A percentile compares a stretch with the other conserved stretches of the same genome.
These are phyloP conservation scores for Lasioglossum villosulum DNA, from an alignment of 2,888 invertebrate genomes.

Conservation along the genomic window DNA sequence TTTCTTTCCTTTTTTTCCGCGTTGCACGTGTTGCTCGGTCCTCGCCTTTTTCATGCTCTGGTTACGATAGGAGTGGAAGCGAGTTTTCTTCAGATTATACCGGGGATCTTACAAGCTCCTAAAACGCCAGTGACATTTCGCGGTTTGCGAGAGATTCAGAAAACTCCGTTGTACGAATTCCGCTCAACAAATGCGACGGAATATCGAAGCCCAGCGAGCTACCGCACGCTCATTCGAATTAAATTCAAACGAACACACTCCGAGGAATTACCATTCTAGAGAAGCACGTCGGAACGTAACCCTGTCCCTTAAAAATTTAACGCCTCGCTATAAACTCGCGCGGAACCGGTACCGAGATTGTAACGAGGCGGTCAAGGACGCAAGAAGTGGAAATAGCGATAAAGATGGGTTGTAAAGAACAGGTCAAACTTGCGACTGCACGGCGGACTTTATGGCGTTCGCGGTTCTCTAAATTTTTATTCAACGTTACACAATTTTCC, in stretches of 20 bases:
- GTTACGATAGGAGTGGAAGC: conserved; percentile 71
- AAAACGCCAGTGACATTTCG: conserved; percentile 59
- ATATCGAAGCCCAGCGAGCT: neutral
- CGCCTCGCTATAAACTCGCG: neutral
- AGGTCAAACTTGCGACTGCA: neutral
- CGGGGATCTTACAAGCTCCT: conserved; percentile 52
- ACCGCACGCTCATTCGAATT: neutral
- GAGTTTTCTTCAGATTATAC: conserved; percentile 65
- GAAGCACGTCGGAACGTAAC: neutral
- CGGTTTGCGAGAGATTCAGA: conserved; percentile 36
- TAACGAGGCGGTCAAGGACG: neutral
- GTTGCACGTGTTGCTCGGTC: conserved; percentile 68
- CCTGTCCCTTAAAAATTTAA: neutral
- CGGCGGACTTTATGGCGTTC: neutral
- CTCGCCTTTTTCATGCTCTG: conserved; percentile 79
- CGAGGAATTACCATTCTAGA: neutral
- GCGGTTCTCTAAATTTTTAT: neutral
- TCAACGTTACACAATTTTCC: neutral
- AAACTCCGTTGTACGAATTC: neutral
- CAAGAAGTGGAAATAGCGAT: neutral
- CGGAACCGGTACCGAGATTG: neutral
- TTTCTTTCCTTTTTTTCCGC: conserved; percentile 16
- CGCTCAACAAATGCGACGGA: neutral
- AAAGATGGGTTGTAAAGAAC: neutral
- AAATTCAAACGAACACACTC: neutral